Evolutionary conservation across 1,140 invertebrate genomes (phyloP).

Genomic region (Homarus americanus): DNA sequence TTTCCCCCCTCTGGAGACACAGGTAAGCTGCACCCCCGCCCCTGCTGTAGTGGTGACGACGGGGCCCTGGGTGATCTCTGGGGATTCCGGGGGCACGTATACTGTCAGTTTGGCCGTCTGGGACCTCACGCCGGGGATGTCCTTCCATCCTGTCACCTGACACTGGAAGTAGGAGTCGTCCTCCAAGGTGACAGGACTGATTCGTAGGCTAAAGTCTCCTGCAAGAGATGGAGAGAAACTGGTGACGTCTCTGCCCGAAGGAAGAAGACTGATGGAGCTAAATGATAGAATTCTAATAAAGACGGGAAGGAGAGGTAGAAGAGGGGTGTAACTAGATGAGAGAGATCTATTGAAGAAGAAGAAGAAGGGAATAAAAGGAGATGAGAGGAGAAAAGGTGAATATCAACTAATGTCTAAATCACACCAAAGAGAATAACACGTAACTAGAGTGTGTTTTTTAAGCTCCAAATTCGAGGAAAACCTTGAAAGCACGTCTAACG

Average conservation of each 20-base stretch:
- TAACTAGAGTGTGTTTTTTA: too few relatives aligned
- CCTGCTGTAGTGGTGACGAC: constrained; percentile 89
- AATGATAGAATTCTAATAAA: too few relatives aligned
- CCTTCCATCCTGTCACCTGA: constrained; percentile 33
- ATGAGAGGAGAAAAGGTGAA: too few relatives aligned
- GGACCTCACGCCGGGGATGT: constrained; percentile 45
- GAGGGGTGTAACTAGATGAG: too few relatives aligned
- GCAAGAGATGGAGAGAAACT: not conserved
- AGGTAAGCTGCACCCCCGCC: constrained; percentile 92
- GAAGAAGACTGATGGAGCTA: not conserved
- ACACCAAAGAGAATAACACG: too few relatives aligned
- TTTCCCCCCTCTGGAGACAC: constrained; percentile 92
- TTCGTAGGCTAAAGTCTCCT: constrained; percentile 46
- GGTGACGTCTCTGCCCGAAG: not conserved
- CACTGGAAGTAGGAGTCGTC: constrained; percentile 50
- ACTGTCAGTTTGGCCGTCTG: constrained; percentile 49
- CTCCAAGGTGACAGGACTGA: constrained; percentile 41
- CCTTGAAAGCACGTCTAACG: too few relatives aligned
- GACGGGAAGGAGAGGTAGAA: not conserved
- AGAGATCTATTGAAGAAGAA: too few relatives aligned
- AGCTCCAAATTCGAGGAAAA: too few relatives aligned
- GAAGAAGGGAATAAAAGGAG: too few relatives aligned
- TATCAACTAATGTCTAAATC: too few relatives aligned
- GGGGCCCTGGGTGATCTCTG: constrained; percentile 66
- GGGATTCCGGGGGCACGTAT: constrained; percentile 78